Evolutionary conservation across 2,888 invertebrate genomes (phyloP), one percentile per base, ranked within the genome.

Genomic region (Andrena marginata): DNA sequence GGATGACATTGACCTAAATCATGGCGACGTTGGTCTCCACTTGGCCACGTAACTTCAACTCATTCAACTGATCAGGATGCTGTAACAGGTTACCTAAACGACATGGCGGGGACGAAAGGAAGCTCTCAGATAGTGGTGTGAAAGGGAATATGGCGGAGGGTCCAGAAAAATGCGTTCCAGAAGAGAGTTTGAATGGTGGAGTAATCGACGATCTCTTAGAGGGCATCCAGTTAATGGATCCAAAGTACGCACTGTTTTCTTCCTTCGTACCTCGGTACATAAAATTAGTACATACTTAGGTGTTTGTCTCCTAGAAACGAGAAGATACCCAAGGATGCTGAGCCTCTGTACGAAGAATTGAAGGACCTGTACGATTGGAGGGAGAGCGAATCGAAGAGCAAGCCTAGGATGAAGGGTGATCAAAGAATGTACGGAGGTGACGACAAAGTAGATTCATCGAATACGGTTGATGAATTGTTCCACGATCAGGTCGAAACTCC

Each of bases 341-440:
- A 79, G 6, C 71, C 81, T 3, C 13, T 86, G 33, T 88, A 87
- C 56, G 85, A 89, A 0, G 86, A 88, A 13, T 51, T 89, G 60
- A 82, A 84, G 33, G 77, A 77, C 3, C 49, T 88, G 3, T 85
- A 87, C 42, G 89, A 89, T 29, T 87, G 89, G 89, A 71, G 48
- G 20, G 77, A 86, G 31, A 62, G 79, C 13, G 88, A 85, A 23
- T 29, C 62, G 63, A 77, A 68, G 49, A 76, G 59, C n/a, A 80
- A 83, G 5, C 73, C 85, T 0, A 72, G 88, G 48, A 59, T 87
- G 4, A 82, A 79, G 54, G 88, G 85, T 0, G 89, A 89, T 81
- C 86, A 84, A 54, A 85, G 85, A 68, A 78, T 83, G 72, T 59
- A 71, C 51, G 85, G 80, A 29, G 51, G 54, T 4, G 48, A 79